Evolutionary conservation across 2,797 vertebrate species (phyloP), one percentile per base, ranked within the genome.

Genomic region (Gallirallus australis): DNA sequence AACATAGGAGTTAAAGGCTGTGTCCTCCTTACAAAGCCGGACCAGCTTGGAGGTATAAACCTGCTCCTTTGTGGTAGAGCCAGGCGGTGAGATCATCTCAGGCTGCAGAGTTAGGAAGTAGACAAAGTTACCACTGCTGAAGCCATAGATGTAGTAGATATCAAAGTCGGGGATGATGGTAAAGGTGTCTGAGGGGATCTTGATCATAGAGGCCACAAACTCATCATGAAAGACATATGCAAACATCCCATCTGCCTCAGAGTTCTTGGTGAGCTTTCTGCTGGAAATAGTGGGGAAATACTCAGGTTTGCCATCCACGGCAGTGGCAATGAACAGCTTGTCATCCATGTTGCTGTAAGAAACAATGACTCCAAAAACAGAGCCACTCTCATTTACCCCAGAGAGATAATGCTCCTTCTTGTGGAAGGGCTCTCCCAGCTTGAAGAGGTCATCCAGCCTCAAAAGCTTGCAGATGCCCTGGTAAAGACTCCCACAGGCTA

Each of bases 391-490:
- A 0, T 99, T 99, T 96, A 99, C 99, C 4, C 99, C 99, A 3
- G 99, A 99, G 95, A 99, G 98, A 97, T 99, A 99, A 96, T 99
- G 99, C 93, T 99, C 99, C 97, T 99, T 99, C 97, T 99, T 99
- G 97, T 99, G 99, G 85, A 98, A 99, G 42, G 99, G 99, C 93
- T 99, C 99, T 71, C 99, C 99, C 11, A 99, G 98, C 95, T 99
- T 99, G 97, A 99, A 99, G 76, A 99, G 99, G 97, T 99, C 99
- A 63, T 99, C 99, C 80, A 99, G 97, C 90, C 99, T 98, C 69
- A 99, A 98, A 45, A 99, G 98, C 95, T 99, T 99, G 95, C 99
- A 99, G 96, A 99, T 99, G 54, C 99, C 99, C 97, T 99, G 99
- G 96, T 99, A 99, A 37, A 99, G 98, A 88, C 99, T 99, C 57